A percentile compares a stretch with the other conserved stretches of the same genome.
Evolutionary conservation across 2,113 vertebrate genomes (phyloP).

Genomic region (Apodemus speciosus): DNA sequence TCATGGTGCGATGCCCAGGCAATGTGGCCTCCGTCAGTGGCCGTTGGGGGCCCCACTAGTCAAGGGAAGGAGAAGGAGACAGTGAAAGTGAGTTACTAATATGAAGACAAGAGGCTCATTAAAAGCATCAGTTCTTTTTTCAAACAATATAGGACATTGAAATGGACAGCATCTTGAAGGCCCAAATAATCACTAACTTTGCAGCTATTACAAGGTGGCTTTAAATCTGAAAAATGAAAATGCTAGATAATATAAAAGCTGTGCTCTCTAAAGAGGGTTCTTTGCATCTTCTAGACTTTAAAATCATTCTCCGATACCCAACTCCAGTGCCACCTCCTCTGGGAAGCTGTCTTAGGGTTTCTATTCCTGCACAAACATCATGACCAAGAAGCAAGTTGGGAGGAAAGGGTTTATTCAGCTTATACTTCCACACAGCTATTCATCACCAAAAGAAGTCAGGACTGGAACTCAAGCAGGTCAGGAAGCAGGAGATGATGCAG

Average conservation of each 20-base stretch:
- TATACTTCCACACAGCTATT: too few species aligned
- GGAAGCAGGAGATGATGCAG: too few species aligned
- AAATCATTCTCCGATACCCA: constrained; percentile 15
- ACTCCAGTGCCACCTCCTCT: constrained; percentile 6
- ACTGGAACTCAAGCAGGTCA: too few species aligned
- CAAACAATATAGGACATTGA: constrained; percentile 20
- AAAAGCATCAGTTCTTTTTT: constrained; percentile 45
- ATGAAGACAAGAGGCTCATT: constrained; percentile 10
- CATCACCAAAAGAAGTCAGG: too few species aligned
- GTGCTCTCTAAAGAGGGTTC: neutral
- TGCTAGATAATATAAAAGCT: neutral
- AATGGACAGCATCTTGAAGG: constrained; percentile 13
- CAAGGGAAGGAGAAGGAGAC: neutral
- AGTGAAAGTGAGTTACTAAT: constrained; percentile 60
- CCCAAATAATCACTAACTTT: neutral
- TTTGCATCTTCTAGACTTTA: constrained; percentile 11
- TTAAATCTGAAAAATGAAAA: neutral
- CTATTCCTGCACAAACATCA: too few species aligned
- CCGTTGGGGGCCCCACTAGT: constrained; percentile 81
- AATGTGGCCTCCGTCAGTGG: constrained; percentile 71
- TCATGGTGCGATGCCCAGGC: constrained; percentile 86
- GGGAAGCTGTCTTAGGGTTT: neutral
- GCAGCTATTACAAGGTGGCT: neutral
- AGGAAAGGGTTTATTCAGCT: too few species aligned
- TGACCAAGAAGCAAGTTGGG: too few species aligned